Conservation (phyloP, 2,113 vertebrate genomes). For the Anolis sagrei region DNA sequence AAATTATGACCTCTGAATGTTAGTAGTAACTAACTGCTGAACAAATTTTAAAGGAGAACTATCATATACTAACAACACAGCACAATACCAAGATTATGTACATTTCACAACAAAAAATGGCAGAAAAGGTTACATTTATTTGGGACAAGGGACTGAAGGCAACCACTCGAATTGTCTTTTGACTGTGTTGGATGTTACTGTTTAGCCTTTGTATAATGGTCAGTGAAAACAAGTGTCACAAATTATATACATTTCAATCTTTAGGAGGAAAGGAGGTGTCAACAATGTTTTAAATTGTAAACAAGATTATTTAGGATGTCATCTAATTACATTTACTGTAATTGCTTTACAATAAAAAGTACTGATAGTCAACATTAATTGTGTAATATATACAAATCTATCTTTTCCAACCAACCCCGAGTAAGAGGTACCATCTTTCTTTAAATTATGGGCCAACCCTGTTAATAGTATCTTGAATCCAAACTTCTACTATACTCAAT, state of each 20-base stretch:
- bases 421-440: not conserved
- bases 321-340: slow-evolving; percentile 27
- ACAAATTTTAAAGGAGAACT: slow-evolving; percentile 61
- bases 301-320: not conserved
- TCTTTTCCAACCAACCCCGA: not conserved
- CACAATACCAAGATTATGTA: slow-evolving; percentile 58
- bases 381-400: too few species aligned
- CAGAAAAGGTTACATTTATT: too few species aligned
- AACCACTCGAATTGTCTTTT: slow-evolving; percentile 22
- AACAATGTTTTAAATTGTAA: slow-evolving; percentile 44
- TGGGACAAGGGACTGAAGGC: too few species aligned
- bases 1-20: slow-evolving; percentile 53
- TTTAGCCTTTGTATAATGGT: slow-evolving; percentile 63
- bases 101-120: too few species aligned
- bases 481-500: not conserved
- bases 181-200: slow-evolving; percentile 47
- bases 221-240: slow-evolving; percentile 70
- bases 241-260: slow-evolving; percentile 71
- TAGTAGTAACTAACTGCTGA: slow-evolving; percentile 63
- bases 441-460: not conserved
- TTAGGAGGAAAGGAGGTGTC: slow-evolving; percentile 59
- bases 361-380: not conserved
- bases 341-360: slow-evolving; percentile 18
- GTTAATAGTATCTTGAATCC: not conserved
- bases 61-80: slow-evolving; percentile 66